A percentile compares a stretch with the other conserved stretches of the same genome.
These are phyloP conservation scores for Neoniphon sammara DNA, from an alignment of 2,797 vertebrate species.

Conservation along the genomic window DNA sequence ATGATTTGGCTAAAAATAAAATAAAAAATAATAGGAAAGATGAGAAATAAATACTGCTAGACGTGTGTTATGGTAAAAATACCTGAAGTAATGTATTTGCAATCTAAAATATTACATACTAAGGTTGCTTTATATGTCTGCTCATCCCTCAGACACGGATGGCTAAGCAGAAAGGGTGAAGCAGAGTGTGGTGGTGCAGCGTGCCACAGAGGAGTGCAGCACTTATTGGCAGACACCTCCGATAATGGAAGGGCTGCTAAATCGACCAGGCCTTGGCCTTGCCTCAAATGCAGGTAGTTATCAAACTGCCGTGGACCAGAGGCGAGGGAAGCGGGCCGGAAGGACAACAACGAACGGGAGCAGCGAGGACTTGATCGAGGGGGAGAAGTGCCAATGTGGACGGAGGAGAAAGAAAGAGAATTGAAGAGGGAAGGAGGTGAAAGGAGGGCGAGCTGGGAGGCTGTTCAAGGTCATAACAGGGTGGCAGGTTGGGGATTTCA, in stretches of 20 bases:
- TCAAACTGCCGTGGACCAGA: not conserved
- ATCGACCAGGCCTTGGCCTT: slow-evolving; percentile 55
- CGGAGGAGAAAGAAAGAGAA: slow-evolving; percentile 5
- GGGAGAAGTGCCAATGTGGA: not conserved
- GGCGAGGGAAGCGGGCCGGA: not conserved
- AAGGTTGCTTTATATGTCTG: not conserved
- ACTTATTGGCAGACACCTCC: slow-evolving; percentile 46
- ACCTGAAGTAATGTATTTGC: not conserved
- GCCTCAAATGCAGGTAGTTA: slow-evolving; percentile 27
- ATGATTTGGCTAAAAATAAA: no score
- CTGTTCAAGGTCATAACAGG: slow-evolving; percentile 37
- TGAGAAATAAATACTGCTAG: not conserved
- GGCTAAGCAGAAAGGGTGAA: slow-evolving; percentile 29
- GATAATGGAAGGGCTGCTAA: slow-evolving; percentile 52
- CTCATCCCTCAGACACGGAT: slow-evolving; percentile 30
- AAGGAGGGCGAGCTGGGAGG: not conserved
- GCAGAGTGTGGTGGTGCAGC: slow-evolving; percentile 14
- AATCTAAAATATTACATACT: not conserved
- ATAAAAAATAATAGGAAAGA: no score
- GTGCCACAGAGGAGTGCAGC: slow-evolving; percentile 24
- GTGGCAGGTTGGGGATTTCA: slow-evolving; percentile 13
- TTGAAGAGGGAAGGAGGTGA: not conserved
- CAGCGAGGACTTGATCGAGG: slow-evolving; percentile 2
- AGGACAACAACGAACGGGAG: not conserved
- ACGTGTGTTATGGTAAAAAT: not conserved